Evolutionary conservation across 2,113 vertebrate species (phyloP), one percentile per base, ranked within the genome.

Genomic region (Paramisgurnus dabryanus): DNA sequence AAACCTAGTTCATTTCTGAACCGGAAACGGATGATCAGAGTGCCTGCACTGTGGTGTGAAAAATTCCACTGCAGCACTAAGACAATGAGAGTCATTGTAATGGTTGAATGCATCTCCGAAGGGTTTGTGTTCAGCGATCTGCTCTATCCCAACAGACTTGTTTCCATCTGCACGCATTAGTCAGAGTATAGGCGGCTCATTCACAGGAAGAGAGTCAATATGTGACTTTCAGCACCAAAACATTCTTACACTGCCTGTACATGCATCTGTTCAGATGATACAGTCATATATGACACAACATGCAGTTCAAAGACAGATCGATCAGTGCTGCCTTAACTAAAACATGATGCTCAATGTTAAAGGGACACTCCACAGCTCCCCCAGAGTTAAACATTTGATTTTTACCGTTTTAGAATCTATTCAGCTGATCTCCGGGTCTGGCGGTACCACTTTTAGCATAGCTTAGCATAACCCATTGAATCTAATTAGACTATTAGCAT

Each of bases 311-410:
- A 15, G 43, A 22, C 22, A 60, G 58, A 61, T 69, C 66, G 68
- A 77, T 76, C 73, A 66, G 57, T 45, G 67, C 9, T 7, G 47
- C 41, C 49, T 72, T 78, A 34, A 82, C 5, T 10, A 66, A 22
- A 17, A 58, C 7, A 0, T 64, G 27, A 58, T n/a, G 10, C 45
- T 27, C 45, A 7, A 22, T 50, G 11, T 34, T 34, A 34, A 34
- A 34, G 27, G 27, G 27, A 34, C 27, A 34, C 27, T 34, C 27
- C 27, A 34, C 27, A 34, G 2, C 27, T 27, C 27, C 27, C 1
- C 27, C 2, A 27, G 3, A 34, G 27, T 34, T 34, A 27, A 27
- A 27, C 27, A 34, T 34, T 34, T 34, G 27, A 34, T 34, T 1
- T 34, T 34, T 34, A 3, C 27, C 27, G 27, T 34, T 34, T 34